Base-by-base conservation (phyloP, 2,113 vertebrate genomes). In the Nyctibius bracteatus region DNA sequence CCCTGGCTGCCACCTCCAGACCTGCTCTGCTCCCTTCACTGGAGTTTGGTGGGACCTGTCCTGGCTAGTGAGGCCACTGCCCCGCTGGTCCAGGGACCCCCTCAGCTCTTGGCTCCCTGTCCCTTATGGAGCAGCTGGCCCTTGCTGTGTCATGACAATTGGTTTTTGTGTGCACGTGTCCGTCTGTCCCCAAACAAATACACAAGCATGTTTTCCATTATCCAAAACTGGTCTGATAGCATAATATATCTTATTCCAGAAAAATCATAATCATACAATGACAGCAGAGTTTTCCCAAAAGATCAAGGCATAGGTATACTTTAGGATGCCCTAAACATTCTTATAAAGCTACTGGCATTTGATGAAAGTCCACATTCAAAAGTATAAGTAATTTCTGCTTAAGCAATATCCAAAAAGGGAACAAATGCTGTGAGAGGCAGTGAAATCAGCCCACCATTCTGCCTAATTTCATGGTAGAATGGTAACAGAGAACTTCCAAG, bases 401-500 rank as follows among this genome's bases (percentile, higher is more conserved):
- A 87, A 35, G 55, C n/a, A 91, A 47, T 30, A 75, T n/a, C n/a
- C 31, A 80, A 23, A 80, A 91, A 58, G 19, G 25, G 43, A 52
- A 41, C 52, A 68, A 74, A 68, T 80, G 22, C 14, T 39, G 59
- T 9, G n/a, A 86, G 5, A 62, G 6, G 27, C 54, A 82, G 35
- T 55, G 35, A 67, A 82, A 72, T 58, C 52, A 90, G 52, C 18
- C 31, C 78, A 71, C 27, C 33, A 22, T 73, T 88, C 61, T 63
- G 41, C 27, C 46, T 72, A 49, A 51, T 72, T 82, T 79, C 24
- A 62, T 67, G 72, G 59, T 39, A 61, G 72, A 91, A 72, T 11
- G 13, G 31, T 68, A 91, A 83, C 30, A 61, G n/a, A 82, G 41
- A 78, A 83, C 49, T 94, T 66, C 66, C 59, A 91, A 67, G 78